These are phyloP conservation scores for Drosophila nr. perissopoda DNA, from an alignment of 2,888 invertebrate species.

Conservation along the genomic window DNA sequence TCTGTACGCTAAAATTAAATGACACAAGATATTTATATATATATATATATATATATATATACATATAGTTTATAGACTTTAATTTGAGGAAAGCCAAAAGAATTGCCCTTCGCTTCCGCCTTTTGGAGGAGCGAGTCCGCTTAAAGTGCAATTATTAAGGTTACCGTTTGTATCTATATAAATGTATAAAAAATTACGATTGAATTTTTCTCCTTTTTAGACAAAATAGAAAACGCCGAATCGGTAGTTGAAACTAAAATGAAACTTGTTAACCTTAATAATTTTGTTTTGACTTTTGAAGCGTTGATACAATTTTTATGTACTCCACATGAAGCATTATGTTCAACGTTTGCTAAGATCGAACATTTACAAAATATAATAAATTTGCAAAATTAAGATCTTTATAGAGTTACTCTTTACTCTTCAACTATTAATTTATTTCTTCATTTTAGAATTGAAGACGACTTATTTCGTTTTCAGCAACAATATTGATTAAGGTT, in stretches of 20 bases:
- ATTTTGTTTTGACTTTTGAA: conserved; percentile 48
- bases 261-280: conserved; percentile 38
- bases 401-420: too few relatives aligned
- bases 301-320: conserved; percentile 22
- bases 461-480: background rate
- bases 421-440: background rate
- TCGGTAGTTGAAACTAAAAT: conserved; percentile 35
- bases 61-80: too few relatives aligned
- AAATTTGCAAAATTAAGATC: background rate
- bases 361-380: background rate
- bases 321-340: background rate
- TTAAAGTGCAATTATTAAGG: conserved; percentile 2
- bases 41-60: background rate
- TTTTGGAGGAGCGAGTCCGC: background rate
- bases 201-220: conserved; percentile 25
- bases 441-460: background rate
- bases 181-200: conserved; percentile 3
- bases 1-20: conserved; percentile 72
- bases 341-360: conserved; percentile 36
- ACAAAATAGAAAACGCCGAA: conserved; percentile 33
- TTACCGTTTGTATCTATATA: background rate
- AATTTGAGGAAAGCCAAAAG: background rate
- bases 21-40: background rate
- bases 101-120: background rate
- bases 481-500: background rate